Conservation (phyloP, 2,113 vertebrate species). For the Cinclus mexicanus region DNA sequence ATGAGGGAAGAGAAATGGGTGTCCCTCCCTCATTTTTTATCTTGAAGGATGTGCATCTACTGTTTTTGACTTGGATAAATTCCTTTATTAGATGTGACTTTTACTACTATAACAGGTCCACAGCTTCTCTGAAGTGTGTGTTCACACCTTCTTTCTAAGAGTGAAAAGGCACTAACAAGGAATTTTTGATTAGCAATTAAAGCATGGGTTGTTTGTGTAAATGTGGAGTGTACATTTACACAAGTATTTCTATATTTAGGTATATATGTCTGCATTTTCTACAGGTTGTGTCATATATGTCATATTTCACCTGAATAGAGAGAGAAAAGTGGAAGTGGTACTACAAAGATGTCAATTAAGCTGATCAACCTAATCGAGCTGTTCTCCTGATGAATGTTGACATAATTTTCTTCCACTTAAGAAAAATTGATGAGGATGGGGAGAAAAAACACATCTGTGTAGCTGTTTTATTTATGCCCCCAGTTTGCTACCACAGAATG, state of each 20-base stretch:
- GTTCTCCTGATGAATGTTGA: background rate
- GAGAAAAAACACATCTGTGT: background rate
- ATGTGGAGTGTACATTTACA: background rate
- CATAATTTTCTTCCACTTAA: background rate
- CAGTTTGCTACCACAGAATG: background rate
- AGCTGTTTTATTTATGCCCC: background rate
- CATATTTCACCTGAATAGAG: background rate
- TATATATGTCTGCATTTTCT: background rate
- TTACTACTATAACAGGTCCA: background rate
- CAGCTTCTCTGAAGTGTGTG: background rate
- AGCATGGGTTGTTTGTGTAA: background rate
- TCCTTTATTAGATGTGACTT: background rate
- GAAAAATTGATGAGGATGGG: background rate
- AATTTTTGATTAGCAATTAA: background rate
- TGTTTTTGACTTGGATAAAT: conserved; percentile 32
- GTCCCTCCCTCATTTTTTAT: background rate
- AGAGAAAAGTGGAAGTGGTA: background rate
- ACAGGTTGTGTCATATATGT: background rate
- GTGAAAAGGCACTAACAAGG: background rate
- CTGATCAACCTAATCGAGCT: background rate
- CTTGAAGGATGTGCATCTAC: background rate
- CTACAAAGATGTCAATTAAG: background rate
- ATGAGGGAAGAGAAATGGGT: background rate
- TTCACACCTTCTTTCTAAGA: background rate
- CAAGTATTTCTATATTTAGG: background rate